A percentile compares a stretch with the other conserved stretches of the same genome.
phyloP scores from a whole-genome alignment of 2,113 vertebrate genomes.

The Pseudorasbora parva region DNA sequence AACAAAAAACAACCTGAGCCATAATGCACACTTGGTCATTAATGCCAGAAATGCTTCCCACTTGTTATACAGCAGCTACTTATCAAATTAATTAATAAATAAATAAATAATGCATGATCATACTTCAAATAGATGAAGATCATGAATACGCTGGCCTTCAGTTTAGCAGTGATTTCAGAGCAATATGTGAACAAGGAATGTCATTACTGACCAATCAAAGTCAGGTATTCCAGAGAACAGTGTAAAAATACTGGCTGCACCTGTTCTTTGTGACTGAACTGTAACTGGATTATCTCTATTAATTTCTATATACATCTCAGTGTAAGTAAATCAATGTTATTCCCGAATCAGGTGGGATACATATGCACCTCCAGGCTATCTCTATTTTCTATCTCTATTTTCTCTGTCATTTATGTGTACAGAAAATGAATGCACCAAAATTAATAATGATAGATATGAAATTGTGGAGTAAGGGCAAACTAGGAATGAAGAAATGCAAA shows the following conservation, averaged over 20 bases:
- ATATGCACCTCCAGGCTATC: neutral
- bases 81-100: neutral
- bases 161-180: neutral
- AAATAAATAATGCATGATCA: neutral
- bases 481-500: neutral
- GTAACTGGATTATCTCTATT: neutral
- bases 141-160: no score
- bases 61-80: no score
- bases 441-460: neutral
- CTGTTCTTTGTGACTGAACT: neutral
- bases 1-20: no score
- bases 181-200: neutral
- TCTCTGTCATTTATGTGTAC: neutral
- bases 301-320: neutral
- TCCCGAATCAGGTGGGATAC: conserved; percentile 15
- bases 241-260: neutral
- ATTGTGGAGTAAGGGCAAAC: neutral
- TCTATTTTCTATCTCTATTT: conserved; percentile 18
- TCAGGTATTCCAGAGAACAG: neutral
- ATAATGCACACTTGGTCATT: neutral
- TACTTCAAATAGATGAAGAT: neutral
- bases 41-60: neutral
- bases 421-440: neutral
- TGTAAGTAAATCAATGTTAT: conserved; percentile 16
- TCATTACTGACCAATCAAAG: neutral